Conservation (phyloP, 2,113 vertebrate genomes). For the Ursus arctos region DNA sequence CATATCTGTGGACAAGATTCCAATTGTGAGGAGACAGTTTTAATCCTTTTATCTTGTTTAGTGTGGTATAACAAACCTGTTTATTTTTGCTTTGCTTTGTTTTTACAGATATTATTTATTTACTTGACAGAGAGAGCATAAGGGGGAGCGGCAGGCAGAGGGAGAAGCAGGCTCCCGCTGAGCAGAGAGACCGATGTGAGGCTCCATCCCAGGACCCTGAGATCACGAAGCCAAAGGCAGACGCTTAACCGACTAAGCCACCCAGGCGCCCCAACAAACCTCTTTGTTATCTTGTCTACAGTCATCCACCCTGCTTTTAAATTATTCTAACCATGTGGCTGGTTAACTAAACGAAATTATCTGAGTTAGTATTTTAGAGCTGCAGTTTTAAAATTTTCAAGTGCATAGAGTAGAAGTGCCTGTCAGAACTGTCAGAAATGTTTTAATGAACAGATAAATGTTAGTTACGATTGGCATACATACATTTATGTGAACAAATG, state of each 20-base stretch:
- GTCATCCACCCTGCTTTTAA: background rate
- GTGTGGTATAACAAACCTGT: background rate
- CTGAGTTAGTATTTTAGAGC: background rate
- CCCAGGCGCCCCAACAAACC: background rate
- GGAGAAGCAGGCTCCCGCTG: too few relatives aligned
- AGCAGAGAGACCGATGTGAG: too few relatives aligned
- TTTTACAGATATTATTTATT: too few relatives aligned
- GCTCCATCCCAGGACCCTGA: too few relatives aligned
- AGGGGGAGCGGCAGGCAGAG: too few relatives aligned
- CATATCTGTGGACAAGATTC: background rate
- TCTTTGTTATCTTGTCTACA: background rate
- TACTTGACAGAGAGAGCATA: too few relatives aligned
- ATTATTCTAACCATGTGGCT: background rate
- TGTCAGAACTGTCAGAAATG: background rate
- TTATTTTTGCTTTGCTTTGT: too few relatives aligned
- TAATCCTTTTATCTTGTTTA: background rate
- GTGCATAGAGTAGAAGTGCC: background rate
- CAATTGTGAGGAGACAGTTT: background rate
- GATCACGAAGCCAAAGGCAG: too few relatives aligned
- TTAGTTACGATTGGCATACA: background rate
- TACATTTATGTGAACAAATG: background rate
- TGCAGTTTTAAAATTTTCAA: background rate
- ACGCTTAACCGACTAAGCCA: too few relatives aligned
- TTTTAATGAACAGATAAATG: background rate
- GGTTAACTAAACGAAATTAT: background rate